Evolutionary conservation across 2,888 invertebrate species (phyloP).

Genomic region (Luperina testacea): DNA sequence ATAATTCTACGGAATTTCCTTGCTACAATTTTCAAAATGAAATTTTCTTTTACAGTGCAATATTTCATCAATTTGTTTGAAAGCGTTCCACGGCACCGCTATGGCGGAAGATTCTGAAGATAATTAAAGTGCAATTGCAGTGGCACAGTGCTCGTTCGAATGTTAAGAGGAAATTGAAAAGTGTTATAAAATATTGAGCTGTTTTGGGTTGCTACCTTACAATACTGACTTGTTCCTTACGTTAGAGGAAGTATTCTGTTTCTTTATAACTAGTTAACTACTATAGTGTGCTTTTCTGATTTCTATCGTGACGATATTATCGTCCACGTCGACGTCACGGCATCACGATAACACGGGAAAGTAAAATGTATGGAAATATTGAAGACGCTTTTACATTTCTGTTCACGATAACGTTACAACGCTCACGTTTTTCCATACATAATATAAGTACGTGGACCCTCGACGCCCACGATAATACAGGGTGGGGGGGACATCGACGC

Average conservation of each 20-base stretch:
- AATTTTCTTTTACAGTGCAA: slow-evolving; percentile 45
- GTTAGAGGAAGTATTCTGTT: not conserved
- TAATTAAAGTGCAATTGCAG: slow-evolving; percentile 66
- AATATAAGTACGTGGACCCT: too few relatives aligned
- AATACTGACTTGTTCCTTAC: not conserved
- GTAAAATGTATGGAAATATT: too few relatives aligned
- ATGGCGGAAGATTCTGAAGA: slow-evolving; percentile 57
- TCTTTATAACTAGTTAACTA: not conserved
- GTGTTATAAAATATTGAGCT: slow-evolving; percentile 40
- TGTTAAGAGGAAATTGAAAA: slow-evolving; percentile 62
- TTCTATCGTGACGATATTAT: not conserved
- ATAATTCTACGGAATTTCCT: slow-evolving; percentile 16
- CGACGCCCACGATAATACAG: too few relatives aligned
- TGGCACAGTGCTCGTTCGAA: slow-evolving; percentile 42
- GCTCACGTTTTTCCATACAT: too few relatives aligned
- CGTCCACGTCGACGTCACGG: not conserved
- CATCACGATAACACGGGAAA: too few relatives aligned
- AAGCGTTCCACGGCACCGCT: slow-evolving; percentile 40
- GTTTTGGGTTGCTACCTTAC: slow-evolving; percentile 18
- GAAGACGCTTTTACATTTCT: too few relatives aligned
- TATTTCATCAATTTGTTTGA: slow-evolving; percentile 62
- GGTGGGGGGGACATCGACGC: too few relatives aligned
- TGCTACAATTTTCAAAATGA: slow-evolving; percentile 43
- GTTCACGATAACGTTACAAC: too few relatives aligned
- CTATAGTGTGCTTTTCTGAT: not conserved